Evolutionary conservation across 2,888 invertebrate genomes (phyloP).

Genomic region (Opisthograptis luteolata): DNA sequence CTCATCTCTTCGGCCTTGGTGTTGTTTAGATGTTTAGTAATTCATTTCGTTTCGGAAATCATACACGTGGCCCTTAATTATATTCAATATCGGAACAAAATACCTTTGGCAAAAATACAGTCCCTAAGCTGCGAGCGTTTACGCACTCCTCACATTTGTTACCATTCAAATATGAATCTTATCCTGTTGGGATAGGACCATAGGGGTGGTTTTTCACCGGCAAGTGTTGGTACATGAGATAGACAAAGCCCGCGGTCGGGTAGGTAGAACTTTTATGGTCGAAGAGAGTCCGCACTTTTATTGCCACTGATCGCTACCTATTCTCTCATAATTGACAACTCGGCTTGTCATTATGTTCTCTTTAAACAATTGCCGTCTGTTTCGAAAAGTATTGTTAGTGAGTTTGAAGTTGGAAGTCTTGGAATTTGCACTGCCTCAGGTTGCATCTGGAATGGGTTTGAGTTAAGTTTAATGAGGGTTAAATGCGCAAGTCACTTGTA

Average conservation of each 20-base stretch:
- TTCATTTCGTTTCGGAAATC: slow-evolving; percentile 10
- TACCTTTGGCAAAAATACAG: slow-evolving; percentile 29
- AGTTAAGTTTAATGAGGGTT: slow-evolving; percentile 2
- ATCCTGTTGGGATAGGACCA: slow-evolving; percentile 46
- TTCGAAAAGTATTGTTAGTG: slow-evolving; percentile 31
- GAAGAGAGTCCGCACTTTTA: slow-evolving; percentile 79
- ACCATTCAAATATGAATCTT: slow-evolving; percentile 52
- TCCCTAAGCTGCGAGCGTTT: neutral
- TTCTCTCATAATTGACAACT: slow-evolving; percentile 82
- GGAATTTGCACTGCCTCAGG: slow-evolving; percentile 4
- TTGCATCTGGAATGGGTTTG: slow-evolving; percentile 1
- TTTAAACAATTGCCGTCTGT: slow-evolving; percentile 69
- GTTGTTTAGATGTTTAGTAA: slow-evolving; percentile 3
- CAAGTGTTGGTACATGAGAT: slow-evolving; percentile 50
- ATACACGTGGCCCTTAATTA: slow-evolving; percentile 23
- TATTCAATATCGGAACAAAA: slow-evolving; percentile 29
- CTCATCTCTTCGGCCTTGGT: slow-evolving; percentile 15
- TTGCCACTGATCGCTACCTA: slow-evolving; percentile 81
- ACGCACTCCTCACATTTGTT: neutral
- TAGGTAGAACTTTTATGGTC: slow-evolving; percentile 78
- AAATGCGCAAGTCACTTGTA: neutral
- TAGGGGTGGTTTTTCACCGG: slow-evolving; percentile 19
- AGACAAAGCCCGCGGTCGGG: slow-evolving; percentile 72
- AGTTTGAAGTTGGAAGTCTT: slow-evolving; percentile 4
- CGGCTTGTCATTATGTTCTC: slow-evolving; percentile 76